Evolutionary conservation across 2,888 invertebrate genomes (phyloP).

Genomic region (Sarcophaga rosellei): DNA sequence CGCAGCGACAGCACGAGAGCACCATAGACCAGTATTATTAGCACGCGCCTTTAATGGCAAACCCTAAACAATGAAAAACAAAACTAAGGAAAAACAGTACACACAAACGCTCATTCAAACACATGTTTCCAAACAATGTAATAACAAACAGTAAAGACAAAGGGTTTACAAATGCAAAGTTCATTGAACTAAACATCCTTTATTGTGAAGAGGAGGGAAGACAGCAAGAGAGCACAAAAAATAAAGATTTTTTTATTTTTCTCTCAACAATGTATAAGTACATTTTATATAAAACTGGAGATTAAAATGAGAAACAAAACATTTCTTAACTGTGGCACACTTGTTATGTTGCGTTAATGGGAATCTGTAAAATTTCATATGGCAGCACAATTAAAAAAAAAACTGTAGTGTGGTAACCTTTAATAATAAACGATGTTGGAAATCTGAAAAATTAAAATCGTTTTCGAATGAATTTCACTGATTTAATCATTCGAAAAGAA

Average conservation of each 20-base stretch:
- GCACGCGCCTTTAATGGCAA: slow-evolving; percentile 53
- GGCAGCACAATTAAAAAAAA: slow-evolving; percentile 26
- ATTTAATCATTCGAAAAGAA: too few relatives aligned
- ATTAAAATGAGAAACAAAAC: too few relatives aligned
- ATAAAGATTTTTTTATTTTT: slow-evolving; percentile 1
- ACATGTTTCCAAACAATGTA: slow-evolving; percentile 1
- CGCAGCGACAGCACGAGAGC: background rate
- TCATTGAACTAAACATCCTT: slow-evolving; percentile 64
- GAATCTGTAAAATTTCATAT: too few relatives aligned
- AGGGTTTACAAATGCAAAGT: slow-evolving; percentile 30
- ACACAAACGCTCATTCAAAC: slow-evolving; percentile 3
- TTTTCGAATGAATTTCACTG: too few relatives aligned
- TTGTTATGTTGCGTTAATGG: too few relatives aligned
- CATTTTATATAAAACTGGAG: too few relatives aligned
- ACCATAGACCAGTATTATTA: background rate
- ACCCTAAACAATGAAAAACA: slow-evolving; percentile 42
- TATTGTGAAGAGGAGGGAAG: slow-evolving; percentile 34
- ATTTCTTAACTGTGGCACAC: too few relatives aligned
- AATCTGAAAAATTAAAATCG: too few relatives aligned
- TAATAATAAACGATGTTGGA: too few relatives aligned
- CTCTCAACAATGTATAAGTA: too few relatives aligned
- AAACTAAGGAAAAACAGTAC: slow-evolving; percentile 13
- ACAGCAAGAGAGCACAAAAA: slow-evolving; percentile 1
- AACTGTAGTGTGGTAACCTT: too few relatives aligned
- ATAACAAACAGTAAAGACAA: slow-evolving; percentile 10